Percentiles rank a stretch among this genome's conserved stretches.
These are phyloP conservation scores for Fratercula arctica DNA, from an alignment of 2,797 vertebrate species.

Conservation along the genomic window DNA sequence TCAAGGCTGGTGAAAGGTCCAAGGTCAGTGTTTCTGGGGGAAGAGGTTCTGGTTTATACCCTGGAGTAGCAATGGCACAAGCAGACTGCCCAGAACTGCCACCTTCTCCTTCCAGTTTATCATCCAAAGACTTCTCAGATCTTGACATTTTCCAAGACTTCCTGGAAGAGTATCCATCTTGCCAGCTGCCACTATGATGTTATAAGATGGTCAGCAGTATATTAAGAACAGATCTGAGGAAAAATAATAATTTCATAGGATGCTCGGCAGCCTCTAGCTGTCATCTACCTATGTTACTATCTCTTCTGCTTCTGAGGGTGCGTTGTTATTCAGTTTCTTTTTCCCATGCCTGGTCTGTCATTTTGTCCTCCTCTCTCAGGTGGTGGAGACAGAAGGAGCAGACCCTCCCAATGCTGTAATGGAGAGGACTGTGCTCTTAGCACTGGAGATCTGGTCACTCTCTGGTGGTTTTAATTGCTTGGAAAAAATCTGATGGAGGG, in stretches of 20 bases:
- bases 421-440: background rate
- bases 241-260: background rate
- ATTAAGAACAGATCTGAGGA: background rate
- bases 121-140: background rate
- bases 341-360: background rate
- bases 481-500: background rate
- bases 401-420: background rate
- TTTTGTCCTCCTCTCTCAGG: background rate
- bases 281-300: background rate
- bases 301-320: background rate
- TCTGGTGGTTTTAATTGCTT: background rate
- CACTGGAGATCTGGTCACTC: background rate
- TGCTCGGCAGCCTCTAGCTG: background rate
- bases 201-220: background rate
- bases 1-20: background rate
- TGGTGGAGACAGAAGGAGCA: background rate
- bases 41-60: background rate
- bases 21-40: background rate
- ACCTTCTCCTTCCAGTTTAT: background rate
- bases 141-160: background rate
- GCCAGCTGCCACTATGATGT: background rate
- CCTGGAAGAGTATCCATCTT: background rate
- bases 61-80: background rate
- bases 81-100: background rate
- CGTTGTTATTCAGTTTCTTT: background rate